Conservation (phyloP, 2,888 invertebrate genomes). For the Papilio gigon region DNA sequence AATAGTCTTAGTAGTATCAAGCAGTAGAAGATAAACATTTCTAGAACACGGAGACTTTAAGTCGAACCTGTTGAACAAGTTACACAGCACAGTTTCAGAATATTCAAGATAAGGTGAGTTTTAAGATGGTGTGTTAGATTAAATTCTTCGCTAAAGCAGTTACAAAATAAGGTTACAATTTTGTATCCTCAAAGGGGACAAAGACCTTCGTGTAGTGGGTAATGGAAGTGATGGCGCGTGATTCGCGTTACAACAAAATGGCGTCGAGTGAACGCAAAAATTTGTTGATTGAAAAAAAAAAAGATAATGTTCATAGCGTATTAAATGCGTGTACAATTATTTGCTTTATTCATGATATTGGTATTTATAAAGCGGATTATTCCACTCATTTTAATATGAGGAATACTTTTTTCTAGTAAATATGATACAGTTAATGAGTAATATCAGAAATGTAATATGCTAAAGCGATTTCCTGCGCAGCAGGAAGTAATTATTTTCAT, state of each 20-base stretch:
- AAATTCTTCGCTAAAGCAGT: conserved; percentile 34
- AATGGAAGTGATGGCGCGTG: conserved; percentile 30
- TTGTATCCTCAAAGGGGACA: conserved; percentile 37
- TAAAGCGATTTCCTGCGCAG: conserved; percentile 21
- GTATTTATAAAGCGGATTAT: conserved; percentile 2
- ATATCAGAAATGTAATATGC: conserved; percentile 21
- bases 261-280: neutral
- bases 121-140: conserved; percentile 26
- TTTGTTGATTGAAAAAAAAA: too few species aligned
- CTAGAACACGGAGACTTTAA: neutral
- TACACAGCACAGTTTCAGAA: neutral
- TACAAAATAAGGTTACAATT: conserved; percentile 35
- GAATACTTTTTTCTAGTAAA: conserved; percentile 18
- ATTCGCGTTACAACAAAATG: conserved; percentile 31
- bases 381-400: conserved; percentile 3
- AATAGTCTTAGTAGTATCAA: neutral
- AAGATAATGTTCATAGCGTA: too few species aligned
- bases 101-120: conserved; percentile 7
- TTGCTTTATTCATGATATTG: neutral
- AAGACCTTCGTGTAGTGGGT: conserved; percentile 36
- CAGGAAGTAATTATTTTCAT: conserved; percentile 20
- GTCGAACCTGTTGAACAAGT: neutral
- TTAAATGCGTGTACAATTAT: too few species aligned
- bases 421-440: conserved; percentile 23
- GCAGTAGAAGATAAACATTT: neutral